Conservation (phyloP, 2,113 vertebrate genomes). For the Drymodes brunneopygia region DNA sequence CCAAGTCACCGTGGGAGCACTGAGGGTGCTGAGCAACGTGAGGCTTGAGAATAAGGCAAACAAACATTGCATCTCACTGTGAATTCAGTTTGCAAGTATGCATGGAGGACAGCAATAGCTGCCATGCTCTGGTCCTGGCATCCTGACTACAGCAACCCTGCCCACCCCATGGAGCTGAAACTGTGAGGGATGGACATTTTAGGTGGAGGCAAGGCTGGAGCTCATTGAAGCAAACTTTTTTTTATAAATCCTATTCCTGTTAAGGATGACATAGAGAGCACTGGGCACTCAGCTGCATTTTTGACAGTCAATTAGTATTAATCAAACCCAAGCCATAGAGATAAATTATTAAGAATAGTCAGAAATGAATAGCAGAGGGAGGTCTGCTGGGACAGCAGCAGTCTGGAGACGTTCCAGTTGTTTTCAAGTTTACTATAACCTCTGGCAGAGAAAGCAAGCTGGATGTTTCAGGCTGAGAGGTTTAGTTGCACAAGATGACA, state of each 20-base stretch:
- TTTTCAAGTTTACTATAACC: slow-evolving; percentile 22
- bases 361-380: not conserved
- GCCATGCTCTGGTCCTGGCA: not conserved
- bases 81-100: not conserved
- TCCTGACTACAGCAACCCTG: not conserved
- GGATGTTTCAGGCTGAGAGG: not conserved
- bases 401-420: not conserved
- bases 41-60: not conserved
- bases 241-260: not conserved
- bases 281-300: not conserved
- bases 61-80: not conserved
- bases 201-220: not conserved
- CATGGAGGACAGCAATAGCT: not conserved
- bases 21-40: not conserved
- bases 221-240: not conserved
- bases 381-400: not conserved
- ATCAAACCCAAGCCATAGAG: not conserved
- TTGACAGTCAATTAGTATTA: slow-evolving; percentile 39
- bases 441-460: not conserved
- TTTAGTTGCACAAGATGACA: not conserved
- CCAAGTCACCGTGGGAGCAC: not conserved
- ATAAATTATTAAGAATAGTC: slow-evolving; percentile 35
- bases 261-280: not conserved
- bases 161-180: not conserved
- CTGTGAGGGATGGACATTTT: not conserved